These are phyloP conservation scores for Platanista minor DNA, from an alignment of 2,113 vertebrate species.

Conservation along the genomic window DNA sequence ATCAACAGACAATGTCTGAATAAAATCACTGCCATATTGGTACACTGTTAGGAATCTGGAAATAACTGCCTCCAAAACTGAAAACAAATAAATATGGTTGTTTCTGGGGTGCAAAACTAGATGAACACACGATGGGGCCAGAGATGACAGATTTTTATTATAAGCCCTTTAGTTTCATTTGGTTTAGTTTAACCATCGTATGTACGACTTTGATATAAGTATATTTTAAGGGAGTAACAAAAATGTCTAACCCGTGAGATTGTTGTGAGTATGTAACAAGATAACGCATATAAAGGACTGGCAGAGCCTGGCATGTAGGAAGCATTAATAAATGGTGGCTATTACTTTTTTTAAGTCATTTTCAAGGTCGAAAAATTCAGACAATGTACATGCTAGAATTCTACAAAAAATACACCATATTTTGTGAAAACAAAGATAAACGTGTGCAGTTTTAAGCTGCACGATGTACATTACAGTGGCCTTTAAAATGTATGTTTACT, in stretches of 20 bases:
- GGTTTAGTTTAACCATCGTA: not conserved
- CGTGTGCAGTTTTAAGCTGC: not conserved
- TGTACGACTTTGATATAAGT: not conserved
- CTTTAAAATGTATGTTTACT: not conserved
- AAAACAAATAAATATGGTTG: not conserved
- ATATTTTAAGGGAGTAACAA: not conserved
- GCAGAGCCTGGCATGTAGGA: not conserved
- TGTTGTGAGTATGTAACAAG: not conserved
- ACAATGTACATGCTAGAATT: not conserved
- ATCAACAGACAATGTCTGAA: rapidly evolving
- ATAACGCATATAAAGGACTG: not conserved
- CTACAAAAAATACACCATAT: not conserved
- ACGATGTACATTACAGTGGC: too few species aligned
- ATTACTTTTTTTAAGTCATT: not conserved
- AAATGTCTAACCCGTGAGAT: not conserved
- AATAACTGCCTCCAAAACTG: not conserved
- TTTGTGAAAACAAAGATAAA: not conserved
- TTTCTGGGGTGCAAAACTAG: not conserved
- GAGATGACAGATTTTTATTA: not conserved
- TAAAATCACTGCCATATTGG: rapidly evolving
- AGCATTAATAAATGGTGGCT: not conserved
- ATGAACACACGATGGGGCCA: not conserved
- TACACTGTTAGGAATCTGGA: not conserved
- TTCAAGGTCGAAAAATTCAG: not conserved
- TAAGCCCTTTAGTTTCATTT: not conserved